Conservation (phyloP, 53 echinoderm and acorn worm species). For the Crossaster papposus region DNA sequence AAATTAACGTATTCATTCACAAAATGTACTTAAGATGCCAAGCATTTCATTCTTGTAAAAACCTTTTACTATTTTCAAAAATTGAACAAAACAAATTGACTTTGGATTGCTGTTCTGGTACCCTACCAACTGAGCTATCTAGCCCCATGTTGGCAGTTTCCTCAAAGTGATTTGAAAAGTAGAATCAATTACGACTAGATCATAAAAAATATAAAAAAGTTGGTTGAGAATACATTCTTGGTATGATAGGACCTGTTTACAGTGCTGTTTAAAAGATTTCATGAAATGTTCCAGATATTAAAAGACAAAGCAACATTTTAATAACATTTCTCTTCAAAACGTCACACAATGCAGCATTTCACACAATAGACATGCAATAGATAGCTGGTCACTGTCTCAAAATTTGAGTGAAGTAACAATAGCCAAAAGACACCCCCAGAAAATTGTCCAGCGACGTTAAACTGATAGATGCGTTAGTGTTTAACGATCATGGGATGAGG, state of each 20-base stretch:
- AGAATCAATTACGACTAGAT: no score
- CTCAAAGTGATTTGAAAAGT: no score
- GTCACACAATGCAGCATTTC: conserved; percentile 27
- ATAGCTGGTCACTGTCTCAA: background rate
- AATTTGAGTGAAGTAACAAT: background rate
- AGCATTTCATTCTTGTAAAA: no score
- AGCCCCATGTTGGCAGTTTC: no score
- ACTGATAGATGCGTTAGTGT: conserved; percentile 30
- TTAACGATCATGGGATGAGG: conserved; percentile 14
- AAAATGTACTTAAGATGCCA: no score
- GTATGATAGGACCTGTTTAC: background rate
- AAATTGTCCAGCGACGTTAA: background rate
- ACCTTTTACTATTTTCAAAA: no score
- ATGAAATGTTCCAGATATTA: background rate
- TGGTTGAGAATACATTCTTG: no score
- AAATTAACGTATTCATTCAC: no score
- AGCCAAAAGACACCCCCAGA: background rate
- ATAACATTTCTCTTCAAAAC: background rate
- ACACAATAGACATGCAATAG: background rate
- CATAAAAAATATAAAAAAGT: no score
- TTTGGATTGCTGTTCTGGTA: no score
- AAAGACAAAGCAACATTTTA: background rate
- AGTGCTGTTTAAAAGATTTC: background rate
- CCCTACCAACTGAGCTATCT: no score
- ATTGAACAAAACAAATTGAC: no score